Conservation (phyloP, 2,888 invertebrate species). For the Ormyrus labotus region DNA sequence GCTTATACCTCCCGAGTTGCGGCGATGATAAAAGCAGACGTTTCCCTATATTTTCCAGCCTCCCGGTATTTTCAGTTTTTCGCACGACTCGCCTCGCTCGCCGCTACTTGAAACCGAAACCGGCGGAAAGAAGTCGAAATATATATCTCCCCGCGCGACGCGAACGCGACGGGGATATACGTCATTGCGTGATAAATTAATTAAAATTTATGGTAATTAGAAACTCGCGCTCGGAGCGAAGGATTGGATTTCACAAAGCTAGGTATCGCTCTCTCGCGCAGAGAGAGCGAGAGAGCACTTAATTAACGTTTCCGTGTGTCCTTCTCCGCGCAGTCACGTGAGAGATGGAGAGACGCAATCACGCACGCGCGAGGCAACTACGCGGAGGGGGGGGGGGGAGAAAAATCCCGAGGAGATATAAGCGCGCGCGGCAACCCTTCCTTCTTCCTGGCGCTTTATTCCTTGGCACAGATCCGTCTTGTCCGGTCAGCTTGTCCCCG, state of each 20-base stretch:
- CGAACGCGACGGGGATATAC: neutral
- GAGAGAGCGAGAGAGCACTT: conserved; percentile 25
- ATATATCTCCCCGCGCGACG: neutral
- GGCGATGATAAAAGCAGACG: neutral
- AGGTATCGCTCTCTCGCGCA: conserved; percentile 7
- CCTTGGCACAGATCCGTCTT: neutral
- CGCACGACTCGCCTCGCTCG: too few relatives aligned
- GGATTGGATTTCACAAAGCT: conserved; percentile 48
- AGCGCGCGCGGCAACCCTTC: neutral
- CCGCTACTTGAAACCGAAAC: conserved; percentile 1
- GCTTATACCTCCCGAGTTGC: too few relatives aligned
- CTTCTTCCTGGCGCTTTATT: neutral
- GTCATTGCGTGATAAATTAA: conserved; percentile 45
- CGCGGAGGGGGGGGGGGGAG: neutral
- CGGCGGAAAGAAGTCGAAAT: neutral
- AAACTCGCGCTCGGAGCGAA: conserved; percentile 18
- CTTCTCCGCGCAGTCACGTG: neutral
- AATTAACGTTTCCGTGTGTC: conserved; percentile 50
- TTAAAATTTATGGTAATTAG: conserved; percentile 55
- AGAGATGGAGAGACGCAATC: conserved; percentile 7
- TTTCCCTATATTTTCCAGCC: neutral
- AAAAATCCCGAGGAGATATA: neutral
- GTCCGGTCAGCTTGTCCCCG: neutral
- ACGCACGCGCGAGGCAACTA: neutral
- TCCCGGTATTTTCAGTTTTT: too few relatives aligned